phyloP scores from a whole-genome alignment of 2,888 invertebrate species.

The Meganola albula region DNA sequence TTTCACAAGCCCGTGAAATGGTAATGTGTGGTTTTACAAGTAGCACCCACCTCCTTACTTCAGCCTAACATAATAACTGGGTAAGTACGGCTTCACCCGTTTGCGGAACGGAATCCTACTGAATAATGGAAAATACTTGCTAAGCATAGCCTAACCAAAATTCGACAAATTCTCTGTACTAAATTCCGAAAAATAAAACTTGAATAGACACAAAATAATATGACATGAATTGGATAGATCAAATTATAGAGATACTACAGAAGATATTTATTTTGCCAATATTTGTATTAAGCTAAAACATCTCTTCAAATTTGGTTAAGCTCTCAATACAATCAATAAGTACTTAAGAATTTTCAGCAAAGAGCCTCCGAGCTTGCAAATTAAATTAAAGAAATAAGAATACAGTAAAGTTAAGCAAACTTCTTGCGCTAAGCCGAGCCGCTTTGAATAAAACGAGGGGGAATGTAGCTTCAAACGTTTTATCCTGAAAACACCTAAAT shows the following conservation, averaged over 20 bases:
- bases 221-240: no score
- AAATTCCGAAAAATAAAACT: no score
- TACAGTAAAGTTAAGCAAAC: constrained; percentile 35
- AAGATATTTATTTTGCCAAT: no score
- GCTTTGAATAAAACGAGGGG: constrained; percentile 33
- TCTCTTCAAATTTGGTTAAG: constrained; percentile 6
- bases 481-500: constrained; percentile 45
- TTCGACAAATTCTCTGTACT: constrained; percentile 34
- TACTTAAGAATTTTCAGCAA: constrained; percentile 20
- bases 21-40: constrained; percentile 12
- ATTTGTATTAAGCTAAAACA: no score
- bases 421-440: constrained; percentile 27
- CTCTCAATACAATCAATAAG: constrained; percentile 23
- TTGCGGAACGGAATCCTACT: constrained; percentile 30
- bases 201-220: no score
- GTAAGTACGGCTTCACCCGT: constrained; percentile 16
- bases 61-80: constrained; percentile 27
- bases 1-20: constrained; percentile 16
- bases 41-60: no score
- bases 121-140: constrained; percentile 37
- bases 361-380: constrained; percentile 29
- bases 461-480: constrained; percentile 31
- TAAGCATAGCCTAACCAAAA: constrained; percentile 42
- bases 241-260: no score
- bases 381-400: constrained; percentile 40